Evolutionary conservation across 2,113 vertebrate species (phyloP).

Genomic region (Proteles cristata): DNA sequence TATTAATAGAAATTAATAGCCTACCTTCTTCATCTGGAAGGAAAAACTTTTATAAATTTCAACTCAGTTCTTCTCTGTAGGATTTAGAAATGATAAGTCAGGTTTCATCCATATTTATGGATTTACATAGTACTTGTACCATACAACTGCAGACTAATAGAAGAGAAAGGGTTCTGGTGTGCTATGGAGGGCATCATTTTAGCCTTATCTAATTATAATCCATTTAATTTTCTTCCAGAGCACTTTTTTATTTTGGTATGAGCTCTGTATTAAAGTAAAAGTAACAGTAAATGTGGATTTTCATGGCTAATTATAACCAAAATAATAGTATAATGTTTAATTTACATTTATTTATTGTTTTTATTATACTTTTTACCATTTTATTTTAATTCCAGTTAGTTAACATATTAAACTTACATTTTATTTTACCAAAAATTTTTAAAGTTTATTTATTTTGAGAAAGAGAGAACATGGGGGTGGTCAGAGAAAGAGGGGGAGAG

Average conservation of each 20-base stretch:
- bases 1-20: slow-evolving; percentile 71
- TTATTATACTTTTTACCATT: background rate
- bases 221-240: background rate
- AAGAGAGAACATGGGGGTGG: background rate
- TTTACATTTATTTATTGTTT: background rate
- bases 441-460: background rate
- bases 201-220: background rate
- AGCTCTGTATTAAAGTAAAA: background rate
- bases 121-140: background rate
- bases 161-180: background rate
- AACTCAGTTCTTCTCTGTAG: background rate
- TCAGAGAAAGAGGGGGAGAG: background rate
- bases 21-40: slow-evolving; percentile 12
- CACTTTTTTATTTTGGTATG: background rate
- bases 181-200: background rate
- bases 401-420: background rate
- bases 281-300: background rate
- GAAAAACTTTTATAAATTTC: background rate
- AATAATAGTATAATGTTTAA: background rate
- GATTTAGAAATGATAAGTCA: background rate
- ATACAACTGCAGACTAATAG: background rate
- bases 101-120: background rate
- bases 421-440: background rate
- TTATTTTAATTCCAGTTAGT: background rate
- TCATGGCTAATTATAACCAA: background rate